phyloP scores from a whole-genome alignment of 2,888 invertebrate species.

The Oxycera nigricornis region DNA sequence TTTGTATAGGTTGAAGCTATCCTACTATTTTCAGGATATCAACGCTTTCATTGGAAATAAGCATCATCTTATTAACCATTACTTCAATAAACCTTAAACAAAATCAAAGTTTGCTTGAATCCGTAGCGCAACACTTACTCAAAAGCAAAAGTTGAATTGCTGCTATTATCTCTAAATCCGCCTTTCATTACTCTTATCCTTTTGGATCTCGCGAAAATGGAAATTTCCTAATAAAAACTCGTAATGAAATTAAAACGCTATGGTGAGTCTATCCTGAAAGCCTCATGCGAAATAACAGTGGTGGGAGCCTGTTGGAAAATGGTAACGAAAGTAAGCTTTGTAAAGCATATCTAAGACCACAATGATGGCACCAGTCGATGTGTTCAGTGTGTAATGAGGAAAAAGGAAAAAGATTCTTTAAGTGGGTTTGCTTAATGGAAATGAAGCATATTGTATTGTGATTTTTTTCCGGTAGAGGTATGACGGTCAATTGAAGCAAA shows the following conservation, averaged over 20 bases:
- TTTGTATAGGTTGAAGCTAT: too few species aligned
- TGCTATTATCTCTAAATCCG: conserved; percentile 42
- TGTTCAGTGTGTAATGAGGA: background rate
- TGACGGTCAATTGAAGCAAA: too few species aligned
- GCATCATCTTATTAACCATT: too few species aligned
- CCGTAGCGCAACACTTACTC: too few species aligned
- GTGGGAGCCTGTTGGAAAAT: conserved; percentile 17
- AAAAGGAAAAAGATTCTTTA: background rate
- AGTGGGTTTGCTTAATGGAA: too few species aligned
- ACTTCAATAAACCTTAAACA: too few species aligned
- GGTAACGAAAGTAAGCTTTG: background rate
- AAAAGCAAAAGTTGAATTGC: conserved; percentile 45
- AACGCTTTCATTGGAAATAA: too few species aligned
- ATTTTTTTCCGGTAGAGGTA: too few species aligned
- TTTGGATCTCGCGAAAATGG: conserved; percentile 14
- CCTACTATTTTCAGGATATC: too few species aligned
- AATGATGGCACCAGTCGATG: background rate
- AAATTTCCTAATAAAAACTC: conserved; percentile 31
- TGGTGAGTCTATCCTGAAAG: background rate
- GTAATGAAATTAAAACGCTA: conserved; percentile 36
- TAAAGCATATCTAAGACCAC: background rate
- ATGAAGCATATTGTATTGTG: too few species aligned
- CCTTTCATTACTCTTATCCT: conserved; percentile 42
- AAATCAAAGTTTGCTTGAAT: too few species aligned
- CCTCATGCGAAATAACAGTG: conserved; percentile 4